These are phyloP conservation scores for Hippasteria phrygiana DNA, from an alignment of 53 echinoderm and acorn worm genomes.

Conservation along the genomic window DNA sequence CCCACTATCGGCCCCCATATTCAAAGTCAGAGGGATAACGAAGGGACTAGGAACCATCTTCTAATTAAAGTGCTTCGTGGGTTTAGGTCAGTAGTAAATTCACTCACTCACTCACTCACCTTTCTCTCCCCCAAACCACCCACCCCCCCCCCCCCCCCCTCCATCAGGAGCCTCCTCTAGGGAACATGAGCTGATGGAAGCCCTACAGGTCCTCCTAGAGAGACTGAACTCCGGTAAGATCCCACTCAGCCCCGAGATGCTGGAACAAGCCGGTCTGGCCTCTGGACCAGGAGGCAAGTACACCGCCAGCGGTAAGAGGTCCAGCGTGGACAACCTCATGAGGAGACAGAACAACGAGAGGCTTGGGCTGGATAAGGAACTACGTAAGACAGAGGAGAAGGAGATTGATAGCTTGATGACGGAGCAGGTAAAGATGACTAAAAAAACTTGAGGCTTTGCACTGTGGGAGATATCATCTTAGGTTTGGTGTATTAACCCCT, in stretches of 20 bases:
- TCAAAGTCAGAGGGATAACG: no score
- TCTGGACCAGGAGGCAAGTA: slow-evolving; percentile 62
- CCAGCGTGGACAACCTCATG: slow-evolving; percentile 78
- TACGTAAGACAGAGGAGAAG: slow-evolving; percentile 84
- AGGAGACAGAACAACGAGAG: slow-evolving; percentile 84
- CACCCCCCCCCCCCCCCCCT: not conserved
- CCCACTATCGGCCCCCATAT: no score
- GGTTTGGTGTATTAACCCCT: no score
- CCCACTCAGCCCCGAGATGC: slow-evolving; percentile 96
- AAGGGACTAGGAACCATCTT: no score
- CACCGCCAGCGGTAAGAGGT: slow-evolving; percentile 71
- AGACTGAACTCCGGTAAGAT: slow-evolving; percentile 95
- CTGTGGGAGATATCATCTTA: no score
- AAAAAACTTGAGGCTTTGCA: no score
- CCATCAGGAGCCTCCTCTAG: slow-evolving; percentile 68
- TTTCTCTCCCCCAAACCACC: not conserved
- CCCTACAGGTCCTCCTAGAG: slow-evolving; percentile 86
- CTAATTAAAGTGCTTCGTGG: no score
- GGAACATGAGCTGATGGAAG: slow-evolving; percentile 93
- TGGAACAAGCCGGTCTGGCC: slow-evolving; percentile 77
- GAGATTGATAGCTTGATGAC: slow-evolving; percentile 80
- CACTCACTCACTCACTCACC: no score
- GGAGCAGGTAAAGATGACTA: slow-evolving; percentile 84
- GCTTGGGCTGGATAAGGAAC: slow-evolving; percentile 80
- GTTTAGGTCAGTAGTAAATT: no score